Evolutionary conservation across 2,797 vertebrate genomes (phyloP), one percentile per base, ranked within the genome.

Genomic region (Acestrorhynchus altus): DNA sequence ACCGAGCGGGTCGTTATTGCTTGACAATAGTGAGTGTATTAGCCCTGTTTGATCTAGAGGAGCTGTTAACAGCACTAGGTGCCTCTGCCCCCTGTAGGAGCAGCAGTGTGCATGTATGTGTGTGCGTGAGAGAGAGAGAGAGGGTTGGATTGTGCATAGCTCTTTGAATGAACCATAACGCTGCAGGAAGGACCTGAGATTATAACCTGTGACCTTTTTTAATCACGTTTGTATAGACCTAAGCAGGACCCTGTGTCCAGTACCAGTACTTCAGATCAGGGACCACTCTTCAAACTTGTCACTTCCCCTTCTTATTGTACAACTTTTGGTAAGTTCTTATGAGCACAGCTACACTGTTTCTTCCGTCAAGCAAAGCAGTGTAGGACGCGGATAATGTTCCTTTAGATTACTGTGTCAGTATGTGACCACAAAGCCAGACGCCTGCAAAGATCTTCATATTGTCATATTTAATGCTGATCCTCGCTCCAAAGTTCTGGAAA

Each of bases 181-280:
- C 67, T 77, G 80, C 77, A 81, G 46, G 78, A 79, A 40, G 65
- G 59, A 81, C 67, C 67, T 74, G 46, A 60, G 47, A 67, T 82
- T 77, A 79, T 39, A 63, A 73, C 80, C 65, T 59, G 16, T 68
- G 70, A 74, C 57, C 56, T 20, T 66, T 67, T 59, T 67, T 68
- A 69, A 71, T 35, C 26, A 52, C 8, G 1, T 24, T 63, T 18
- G 24, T 24, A 51, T 39, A 26, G 15, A 57, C 24, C 51, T 46
- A 20, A 54, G 51, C 16, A 51, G 22, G 64, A 65, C 20, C n/a
- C 20, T 44, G 40, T 28, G 59, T 64, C n/a, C n/a, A n/a, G n/a
- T n/a, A n/a, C 78, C 74, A 60, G 61, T 72, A 69, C 46, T 56
- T 49, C 54, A 72, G 28, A 24, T 47, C 64, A 77, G 70, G 74